Evolutionary conservation across 1,140 invertebrate species (phyloP).

Genomic region (Pseudomyrmex sp.): DNA sequence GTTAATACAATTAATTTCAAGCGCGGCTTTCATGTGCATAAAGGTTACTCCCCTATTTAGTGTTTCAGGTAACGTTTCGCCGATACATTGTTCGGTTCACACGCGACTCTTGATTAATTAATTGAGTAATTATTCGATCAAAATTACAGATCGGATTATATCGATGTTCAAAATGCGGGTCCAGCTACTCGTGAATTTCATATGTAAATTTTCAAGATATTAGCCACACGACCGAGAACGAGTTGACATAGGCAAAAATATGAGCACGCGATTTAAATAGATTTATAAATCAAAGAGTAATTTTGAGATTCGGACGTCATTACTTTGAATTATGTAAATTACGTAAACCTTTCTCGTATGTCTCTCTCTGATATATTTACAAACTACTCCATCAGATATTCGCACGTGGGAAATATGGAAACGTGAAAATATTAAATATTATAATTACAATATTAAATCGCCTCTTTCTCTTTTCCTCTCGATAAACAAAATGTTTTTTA

Average conservation of each 20-base stretch:
- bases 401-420: not conserved
- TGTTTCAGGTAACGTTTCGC: constrained; percentile 34
- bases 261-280: constrained; percentile 32
- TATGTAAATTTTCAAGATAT: constrained; percentile 53
- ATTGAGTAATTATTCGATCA: constrained; percentile 61
- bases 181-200: constrained; percentile 49
- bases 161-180: constrained; percentile 47
- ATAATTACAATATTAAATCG: too few species aligned
- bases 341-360: not conserved
- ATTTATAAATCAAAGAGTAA: constrained; percentile 51
- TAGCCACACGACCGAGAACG: constrained; percentile 24
- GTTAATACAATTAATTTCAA: constrained; percentile 55
- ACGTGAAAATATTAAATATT: too few species aligned
- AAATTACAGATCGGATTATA: constrained; percentile 57
- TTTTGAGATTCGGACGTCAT: constrained; percentile 18
- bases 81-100: constrained; percentile 38
- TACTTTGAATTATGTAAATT: constrained; percentile 32
- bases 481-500: too few species aligned
- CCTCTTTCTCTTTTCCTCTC: too few species aligned
- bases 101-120: constrained; percentile 59
- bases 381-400: not conserved
- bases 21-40: constrained; percentile 4
- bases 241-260: constrained; percentile 28
- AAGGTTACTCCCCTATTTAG: constrained; percentile 35
- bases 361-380: not conserved